Evolutionary conservation across 1,140 invertebrate species (phyloP).

Genomic region (Zaprionus ghesquierei): DNA sequence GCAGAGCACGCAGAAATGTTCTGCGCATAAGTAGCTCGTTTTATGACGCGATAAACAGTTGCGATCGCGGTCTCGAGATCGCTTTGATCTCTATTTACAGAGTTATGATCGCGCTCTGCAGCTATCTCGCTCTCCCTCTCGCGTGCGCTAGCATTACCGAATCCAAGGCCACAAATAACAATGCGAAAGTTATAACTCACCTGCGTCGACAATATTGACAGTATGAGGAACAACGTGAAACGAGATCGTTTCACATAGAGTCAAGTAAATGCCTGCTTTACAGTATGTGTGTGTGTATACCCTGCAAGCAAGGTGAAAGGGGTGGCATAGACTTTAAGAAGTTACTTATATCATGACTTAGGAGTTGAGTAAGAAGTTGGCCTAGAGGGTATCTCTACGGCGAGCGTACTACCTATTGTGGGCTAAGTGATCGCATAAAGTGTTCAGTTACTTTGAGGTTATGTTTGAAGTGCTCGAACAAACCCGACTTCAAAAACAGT

Average conservation of each 20-base stretch:
- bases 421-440: background rate
- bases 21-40: slow-evolving; percentile 24
- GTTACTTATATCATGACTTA: background rate
- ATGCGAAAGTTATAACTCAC: slow-evolving; percentile 3
- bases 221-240: background rate
- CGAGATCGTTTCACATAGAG: background rate
- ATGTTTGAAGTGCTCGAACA: background rate
- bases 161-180: slow-evolving; percentile 3
- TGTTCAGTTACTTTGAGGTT: background rate
- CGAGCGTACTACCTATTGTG: no score
- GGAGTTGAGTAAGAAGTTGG: background rate
- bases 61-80: slow-evolving; percentile 22
- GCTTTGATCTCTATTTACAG: slow-evolving; percentile 14
- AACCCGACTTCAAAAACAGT: background rate
- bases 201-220: slow-evolving; percentile 1
- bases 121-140: background rate
- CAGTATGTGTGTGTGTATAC: background rate
- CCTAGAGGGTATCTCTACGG: background rate
- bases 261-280: background rate
- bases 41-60: slow-evolving; percentile 24
- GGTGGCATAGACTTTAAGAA: background rate
- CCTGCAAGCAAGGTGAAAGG: background rate
- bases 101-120: slow-evolving; percentile 20
- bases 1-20: background rate
- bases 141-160: background rate